Percentiles rank a stretch among this genome's conserved stretches.
Conservation (phyloP, 2,113 vertebrate species). For the Cairina moschata region DNA sequence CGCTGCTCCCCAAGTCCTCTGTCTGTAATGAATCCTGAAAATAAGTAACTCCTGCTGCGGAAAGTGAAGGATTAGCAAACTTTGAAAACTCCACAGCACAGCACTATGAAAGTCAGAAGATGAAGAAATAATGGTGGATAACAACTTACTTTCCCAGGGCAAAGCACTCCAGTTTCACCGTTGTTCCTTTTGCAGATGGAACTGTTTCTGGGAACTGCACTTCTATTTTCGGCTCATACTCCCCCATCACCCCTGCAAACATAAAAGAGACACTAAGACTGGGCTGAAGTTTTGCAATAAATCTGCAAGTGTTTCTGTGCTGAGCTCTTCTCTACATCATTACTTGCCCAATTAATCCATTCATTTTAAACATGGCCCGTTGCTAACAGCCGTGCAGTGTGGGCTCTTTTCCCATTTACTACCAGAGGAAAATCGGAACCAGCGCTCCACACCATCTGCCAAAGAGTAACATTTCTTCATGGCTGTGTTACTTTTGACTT, state of each 20-base stretch:
- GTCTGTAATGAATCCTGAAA: not conserved
- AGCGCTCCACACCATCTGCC: slow-evolving; percentile 54
- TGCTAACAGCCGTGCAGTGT: slow-evolving; percentile 42
- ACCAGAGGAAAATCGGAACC: slow-evolving; percentile 50
- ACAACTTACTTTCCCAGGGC: slow-evolving; percentile 96
- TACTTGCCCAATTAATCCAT: slow-evolving; percentile 59
- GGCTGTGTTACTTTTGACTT: not conserved
- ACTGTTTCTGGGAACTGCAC: slow-evolving; percentile 95
- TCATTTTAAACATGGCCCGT: slow-evolving; percentile 45
- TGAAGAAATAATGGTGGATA: not conserved
- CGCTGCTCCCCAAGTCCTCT: not conserved
- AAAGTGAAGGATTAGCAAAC: not conserved
- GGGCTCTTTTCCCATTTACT: slow-evolving; percentile 46
- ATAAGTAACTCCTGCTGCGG: not conserved
- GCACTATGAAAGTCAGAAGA: not conserved
- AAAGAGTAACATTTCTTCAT: slow-evolving; percentile 28
- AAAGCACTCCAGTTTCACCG: slow-evolving; percentile 94
- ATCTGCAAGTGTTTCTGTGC: not conserved
- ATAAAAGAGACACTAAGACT: slow-evolving; percentile 51
- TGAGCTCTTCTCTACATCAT: slow-evolving; percentile 34
- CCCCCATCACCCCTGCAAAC: slow-evolving; percentile 94
- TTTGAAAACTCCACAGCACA: not conserved
- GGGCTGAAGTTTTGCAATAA: slow-evolving; percentile 30
- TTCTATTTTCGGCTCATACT: slow-evolving; percentile 99
- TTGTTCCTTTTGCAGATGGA: slow-evolving; percentile 90